These are phyloP conservation scores for Synanthedon formicaeformis DNA, from an alignment of 2,888 invertebrate species.

Conservation along the genomic window DNA sequence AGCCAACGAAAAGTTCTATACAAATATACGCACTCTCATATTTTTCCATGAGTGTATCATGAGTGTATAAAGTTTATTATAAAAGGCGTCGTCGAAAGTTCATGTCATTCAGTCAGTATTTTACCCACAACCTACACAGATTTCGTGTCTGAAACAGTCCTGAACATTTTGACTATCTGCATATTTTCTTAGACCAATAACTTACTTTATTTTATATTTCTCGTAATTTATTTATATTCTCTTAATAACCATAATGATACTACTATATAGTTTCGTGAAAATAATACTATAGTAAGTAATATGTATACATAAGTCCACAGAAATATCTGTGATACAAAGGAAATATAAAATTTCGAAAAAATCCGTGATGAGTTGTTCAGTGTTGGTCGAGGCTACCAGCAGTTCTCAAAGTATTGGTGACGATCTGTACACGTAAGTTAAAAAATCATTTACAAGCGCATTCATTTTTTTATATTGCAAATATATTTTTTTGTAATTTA, in stretches of 20 bases:
- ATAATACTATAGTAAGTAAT: background rate
- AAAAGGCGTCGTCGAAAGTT: constrained; percentile 3
- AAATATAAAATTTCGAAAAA: constrained; percentile 5
- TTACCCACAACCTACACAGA: constrained; percentile 20
- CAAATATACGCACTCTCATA: too few species aligned
- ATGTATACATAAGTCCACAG: background rate
- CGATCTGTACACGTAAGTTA: constrained; percentile 45
- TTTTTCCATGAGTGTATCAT: too few species aligned
- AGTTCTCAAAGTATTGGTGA: constrained; percentile 35
- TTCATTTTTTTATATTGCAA: too few species aligned
- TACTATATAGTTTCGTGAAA: background rate
- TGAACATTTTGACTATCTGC: background rate
- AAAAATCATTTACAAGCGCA: background rate
- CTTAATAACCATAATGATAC: background rate
- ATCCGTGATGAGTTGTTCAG: constrained; percentile 37
- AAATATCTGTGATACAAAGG: constrained; percentile 1
- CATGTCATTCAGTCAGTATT: constrained; percentile 1
- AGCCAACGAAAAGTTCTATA: too few species aligned
- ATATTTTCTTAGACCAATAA: background rate
- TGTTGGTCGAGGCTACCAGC: constrained; percentile 42
- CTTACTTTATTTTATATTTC: background rate
- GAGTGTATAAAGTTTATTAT: too few species aligned
- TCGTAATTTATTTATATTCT: background rate
- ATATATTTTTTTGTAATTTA: too few species aligned
- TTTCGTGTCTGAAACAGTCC: constrained; percentile 14